Base-by-base conservation (phyloP, 2,888 invertebrate species). In the Cataglyphis albicans region DNA sequence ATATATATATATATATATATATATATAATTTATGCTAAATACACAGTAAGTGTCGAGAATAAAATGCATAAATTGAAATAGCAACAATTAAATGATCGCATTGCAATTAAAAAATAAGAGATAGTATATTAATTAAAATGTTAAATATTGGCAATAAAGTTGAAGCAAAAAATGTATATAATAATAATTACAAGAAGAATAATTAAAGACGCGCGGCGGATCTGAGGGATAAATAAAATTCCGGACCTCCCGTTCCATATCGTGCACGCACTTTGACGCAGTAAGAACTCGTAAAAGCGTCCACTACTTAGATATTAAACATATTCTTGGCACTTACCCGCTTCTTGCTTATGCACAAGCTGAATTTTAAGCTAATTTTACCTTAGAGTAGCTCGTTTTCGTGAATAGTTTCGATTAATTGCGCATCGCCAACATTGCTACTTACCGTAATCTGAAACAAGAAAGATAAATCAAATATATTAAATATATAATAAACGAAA, bases 361-460 rank as follows among this genome's bases (percentile, higher is more conserved):
- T 44, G n/a, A 67, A 76, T 76, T 76, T 59, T 25, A 44, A 70
- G 70, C 78, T 80, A 80, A 59, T 80, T 80, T 80, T 80, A 80
- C 59, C 70, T 80, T 59, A 41, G 18, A 70, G 59, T 78, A 32
- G 32, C 70, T 70, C 44, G 57, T 70, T 68, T 12, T 57, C 68
- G 32, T 57, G 78, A 70, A 70, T 70, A 44, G 59, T 59, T 64
- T 70, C 59, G 70, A 59, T 80, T 80, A 80, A 80, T 80, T 70
- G 78, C 65, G 48, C 65, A 55, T 18, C 21, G 68, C 65, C 61
- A 78, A 32, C 25, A 61, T 61, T 55, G 32, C 35, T n/a, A 84
- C 88, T 90, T 85, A 82, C 86, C 82, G 87, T 80, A 88, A 84
- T 90, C 91, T 88, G 89, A 80, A 90, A 91, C 84, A 87, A 61